Base-by-base conservation (phyloP, 2,797 vertebrate genomes). In the Sylvia borin region DNA sequence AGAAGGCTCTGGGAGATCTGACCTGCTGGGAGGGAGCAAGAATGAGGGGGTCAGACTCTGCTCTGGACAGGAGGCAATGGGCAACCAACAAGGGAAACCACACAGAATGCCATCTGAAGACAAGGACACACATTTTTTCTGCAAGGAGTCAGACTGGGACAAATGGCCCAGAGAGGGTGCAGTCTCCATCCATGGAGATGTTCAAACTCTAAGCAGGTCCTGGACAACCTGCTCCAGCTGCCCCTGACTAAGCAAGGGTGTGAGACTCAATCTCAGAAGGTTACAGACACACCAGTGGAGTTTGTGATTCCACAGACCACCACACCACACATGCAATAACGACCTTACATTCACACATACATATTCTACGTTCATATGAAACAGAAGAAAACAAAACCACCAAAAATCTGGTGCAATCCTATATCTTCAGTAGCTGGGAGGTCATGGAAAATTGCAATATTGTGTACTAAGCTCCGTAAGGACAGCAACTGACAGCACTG, bases 381-480 rank as follows among this genome's bases (percentile, higher is more conserved):
- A 70, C 10, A 72, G 47, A 79, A 82, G 51, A 83, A 92, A 79
- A 66, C 32, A 79, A 48, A 40, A 76, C 0, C 27, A 68, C 25
- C 0, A 0, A 55, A 85, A 66, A 83, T 25, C 64, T 40, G 40
- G 12, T 36, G 21, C 40, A 80, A 54, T 32, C 26, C 32, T 12
- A 1, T 47, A 71, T 60, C 53, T 51, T 60, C 32, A 64, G 50
- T 6, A 71, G 24, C 53, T 70, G n/a, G 54, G 53, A 92, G 45
- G 57, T 55, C 45, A 45, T 0, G 0, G 26, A 61, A 82, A 83
- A 57, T 26, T 5, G 15, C 47, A 81, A 32, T 0, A 3, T 5
- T 50, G 51, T 22, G n/a, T 53, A n/a, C 40, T 16, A 21, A 78
- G 34, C 31, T 51, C 26, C 0, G 0, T 7, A 71, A 75, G 9